Evolutionary conservation across 2,113 vertebrate species (phyloP).

Genomic region (Melozone crissalis): DNA sequence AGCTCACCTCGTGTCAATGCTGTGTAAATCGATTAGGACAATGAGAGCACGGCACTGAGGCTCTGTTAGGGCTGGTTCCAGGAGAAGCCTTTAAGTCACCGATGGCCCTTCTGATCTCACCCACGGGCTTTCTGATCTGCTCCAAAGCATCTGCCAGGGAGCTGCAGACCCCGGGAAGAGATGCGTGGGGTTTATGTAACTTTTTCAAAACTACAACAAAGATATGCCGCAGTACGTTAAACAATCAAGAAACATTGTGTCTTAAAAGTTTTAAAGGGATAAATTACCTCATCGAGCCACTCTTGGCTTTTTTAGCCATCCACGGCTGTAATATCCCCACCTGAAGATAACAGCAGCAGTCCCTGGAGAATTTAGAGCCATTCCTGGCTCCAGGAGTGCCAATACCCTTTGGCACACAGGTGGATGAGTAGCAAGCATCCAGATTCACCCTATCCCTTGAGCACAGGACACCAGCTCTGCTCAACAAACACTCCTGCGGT

Average conservation of each 20-base stretch:
- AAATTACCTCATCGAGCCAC: not conserved
- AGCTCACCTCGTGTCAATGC: slow-evolving; percentile 70
- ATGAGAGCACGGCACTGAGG: not conserved
- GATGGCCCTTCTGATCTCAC: not conserved
- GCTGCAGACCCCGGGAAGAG: not conserved
- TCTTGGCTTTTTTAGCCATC: not conserved
- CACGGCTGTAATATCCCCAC: not conserved
- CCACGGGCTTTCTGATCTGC: not conserved
- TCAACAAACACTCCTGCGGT: not conserved
- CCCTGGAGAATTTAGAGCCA: not conserved
- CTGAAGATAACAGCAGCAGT: not conserved
- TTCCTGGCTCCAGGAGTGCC: not conserved
- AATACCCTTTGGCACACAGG: fast-evolving
- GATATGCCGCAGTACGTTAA: not conserved
- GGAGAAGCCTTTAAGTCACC: slow-evolving; percentile 51
- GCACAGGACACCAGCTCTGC: not conserved
- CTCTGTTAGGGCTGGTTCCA: slow-evolving; percentile 20
- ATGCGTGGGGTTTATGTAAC: not conserved
- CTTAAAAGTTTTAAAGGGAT: not conserved
- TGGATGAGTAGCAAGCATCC: not conserved
- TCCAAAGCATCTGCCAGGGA: not conserved
- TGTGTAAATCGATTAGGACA: slow-evolving; percentile 68
- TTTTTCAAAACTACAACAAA: not conserved
- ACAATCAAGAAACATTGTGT: not conserved
- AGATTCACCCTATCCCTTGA: not conserved